These are phyloP conservation scores for Calypte anna DNA, from an alignment of 2,113 vertebrate genomes.

Conservation along the genomic window DNA sequence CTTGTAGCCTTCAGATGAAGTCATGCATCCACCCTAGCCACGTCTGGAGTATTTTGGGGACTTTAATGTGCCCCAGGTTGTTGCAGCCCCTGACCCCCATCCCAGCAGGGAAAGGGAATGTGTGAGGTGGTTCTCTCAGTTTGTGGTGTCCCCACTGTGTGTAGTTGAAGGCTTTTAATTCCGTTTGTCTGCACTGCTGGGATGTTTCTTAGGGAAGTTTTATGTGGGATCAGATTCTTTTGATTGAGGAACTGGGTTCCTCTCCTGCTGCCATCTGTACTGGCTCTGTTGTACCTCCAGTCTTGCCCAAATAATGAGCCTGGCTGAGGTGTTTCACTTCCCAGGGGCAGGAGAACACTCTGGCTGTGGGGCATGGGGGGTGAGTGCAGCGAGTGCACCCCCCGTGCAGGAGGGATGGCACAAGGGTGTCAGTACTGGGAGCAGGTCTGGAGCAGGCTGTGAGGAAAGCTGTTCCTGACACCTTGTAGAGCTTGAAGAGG, in stretches of 20 bases:
- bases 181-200: neutral
- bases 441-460: neutral
- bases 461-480: neutral
- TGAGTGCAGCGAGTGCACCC: accelerated
- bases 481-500: accelerated
- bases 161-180: neutral
- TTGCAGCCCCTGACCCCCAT: neutral
- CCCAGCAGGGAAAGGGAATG: accelerated
- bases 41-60: neutral
- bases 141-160: accelerated
- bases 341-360: neutral
- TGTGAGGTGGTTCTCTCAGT: neutral
- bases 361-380: neutral
- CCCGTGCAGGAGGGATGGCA: accelerated
- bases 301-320: neutral
- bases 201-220: neutral
- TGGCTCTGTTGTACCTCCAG: accelerated
- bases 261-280: neutral
- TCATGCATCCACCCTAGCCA: accelerated
- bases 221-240: neutral
- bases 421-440: accelerated
- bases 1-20: neutral
- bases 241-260: neutral
- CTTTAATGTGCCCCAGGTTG: accelerated
- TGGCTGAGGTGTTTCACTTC: neutral